phyloP scores from a whole-genome alignment of 2,113 vertebrate species.

The Coregonus clupeaformis region DNA sequence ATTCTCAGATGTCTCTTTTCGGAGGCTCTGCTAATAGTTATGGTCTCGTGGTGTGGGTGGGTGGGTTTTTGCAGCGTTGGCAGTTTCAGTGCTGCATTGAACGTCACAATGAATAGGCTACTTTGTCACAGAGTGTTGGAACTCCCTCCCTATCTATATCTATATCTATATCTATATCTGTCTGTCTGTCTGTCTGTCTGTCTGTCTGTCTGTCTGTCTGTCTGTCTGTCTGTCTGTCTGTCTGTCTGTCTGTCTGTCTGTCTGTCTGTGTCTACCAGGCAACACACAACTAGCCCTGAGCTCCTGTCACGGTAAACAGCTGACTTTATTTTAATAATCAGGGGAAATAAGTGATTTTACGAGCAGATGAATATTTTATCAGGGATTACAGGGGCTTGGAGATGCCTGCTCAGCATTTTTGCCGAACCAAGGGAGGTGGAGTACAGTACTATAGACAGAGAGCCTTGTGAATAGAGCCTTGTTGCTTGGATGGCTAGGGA shows the following conservation, averaged over 20 bases:
- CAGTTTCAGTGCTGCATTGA: background rate
- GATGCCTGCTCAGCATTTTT: slow-evolving; percentile 15
- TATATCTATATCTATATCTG: no score
- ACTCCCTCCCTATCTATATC: background rate
- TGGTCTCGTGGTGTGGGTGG: background rate
- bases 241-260: no score
- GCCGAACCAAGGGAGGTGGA: background rate
- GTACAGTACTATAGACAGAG: slow-evolving; percentile 2
- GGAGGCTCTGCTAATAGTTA: background rate
- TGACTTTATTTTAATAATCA: slow-evolving; percentile 21
- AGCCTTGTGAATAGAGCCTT: slow-evolving; percentile 2
- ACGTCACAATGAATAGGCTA: background rate
- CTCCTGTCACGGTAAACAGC: slow-evolving; percentile 25
- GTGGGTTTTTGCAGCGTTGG: background rate
- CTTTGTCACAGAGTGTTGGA: background rate
- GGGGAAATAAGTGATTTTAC: slow-evolving; percentile 6
- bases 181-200: no score
- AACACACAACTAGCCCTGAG: slow-evolving; percentile 11
- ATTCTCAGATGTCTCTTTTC: slow-evolving; percentile 4
- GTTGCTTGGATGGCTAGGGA: background rate
- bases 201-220: no score
- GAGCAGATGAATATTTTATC: slow-evolving; percentile 18
- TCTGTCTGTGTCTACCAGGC: no score
- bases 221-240: no score
- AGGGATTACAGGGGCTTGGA: slow-evolving; percentile 9